Percentiles rank a stretch among this genome's conserved stretches.
phyloP scores from a whole-genome alignment of 2,888 invertebrate species.

The Lymantria monacha region DNA sequence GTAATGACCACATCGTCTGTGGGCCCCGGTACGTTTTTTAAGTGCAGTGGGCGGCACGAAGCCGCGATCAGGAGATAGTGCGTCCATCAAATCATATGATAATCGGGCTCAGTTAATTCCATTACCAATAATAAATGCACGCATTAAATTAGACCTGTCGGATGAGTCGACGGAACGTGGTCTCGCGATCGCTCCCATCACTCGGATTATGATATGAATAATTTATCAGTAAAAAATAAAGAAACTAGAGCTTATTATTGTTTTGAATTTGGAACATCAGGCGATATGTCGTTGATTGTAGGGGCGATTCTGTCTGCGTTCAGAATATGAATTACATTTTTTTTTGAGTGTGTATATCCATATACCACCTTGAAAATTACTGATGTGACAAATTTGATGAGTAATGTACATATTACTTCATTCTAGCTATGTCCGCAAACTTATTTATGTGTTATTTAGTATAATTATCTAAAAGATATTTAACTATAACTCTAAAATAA shows the following conservation, averaged over 20 bases:
- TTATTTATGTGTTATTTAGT: no score
- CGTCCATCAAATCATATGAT: conserved; percentile 82
- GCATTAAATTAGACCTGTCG: conserved; percentile 80
- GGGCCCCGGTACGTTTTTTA: conserved; percentile 54
- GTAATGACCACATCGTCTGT: conserved; percentile 72
- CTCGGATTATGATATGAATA: conserved; percentile 80
- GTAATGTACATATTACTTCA: no score
- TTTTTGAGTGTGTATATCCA: no score
- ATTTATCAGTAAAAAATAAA: conserved; percentile 74
- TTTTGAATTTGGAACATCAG: conserved; percentile 69
- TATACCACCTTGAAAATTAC: no score
- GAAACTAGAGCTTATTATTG: conserved; percentile 64
- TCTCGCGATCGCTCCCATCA: conserved; percentile 69
- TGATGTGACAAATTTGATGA: no score
- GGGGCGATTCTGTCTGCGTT: conserved; percentile 50
- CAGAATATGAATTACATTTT: conserved; percentile 1
- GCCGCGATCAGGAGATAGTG: conserved; percentile 72
- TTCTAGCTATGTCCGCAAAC: no score
- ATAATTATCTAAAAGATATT: no score
- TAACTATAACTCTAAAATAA: no score
- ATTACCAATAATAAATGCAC: conserved; percentile 82
- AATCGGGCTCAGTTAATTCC: conserved; percentile 81
- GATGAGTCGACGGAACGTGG: conserved; percentile 75
- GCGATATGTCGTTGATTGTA: conserved; percentile 62
- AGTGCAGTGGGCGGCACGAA: conserved; percentile 70